Conservation (phyloP, 2,113 vertebrate species). For the Pelecanus crispus region DNA sequence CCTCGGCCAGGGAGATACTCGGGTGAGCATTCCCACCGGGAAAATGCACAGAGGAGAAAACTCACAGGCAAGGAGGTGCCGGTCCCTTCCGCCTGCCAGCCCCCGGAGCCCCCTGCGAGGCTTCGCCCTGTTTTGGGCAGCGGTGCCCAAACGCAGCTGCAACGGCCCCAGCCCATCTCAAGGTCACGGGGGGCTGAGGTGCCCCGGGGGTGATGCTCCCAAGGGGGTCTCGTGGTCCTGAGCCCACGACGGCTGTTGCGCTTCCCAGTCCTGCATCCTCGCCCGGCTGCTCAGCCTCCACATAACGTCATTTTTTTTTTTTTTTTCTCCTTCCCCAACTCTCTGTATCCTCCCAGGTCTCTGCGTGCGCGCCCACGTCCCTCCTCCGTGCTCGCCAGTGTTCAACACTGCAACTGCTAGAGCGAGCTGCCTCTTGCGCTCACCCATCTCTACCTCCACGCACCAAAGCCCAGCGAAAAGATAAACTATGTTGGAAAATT, state of each 20-base stretch:
- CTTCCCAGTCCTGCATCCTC: neutral
- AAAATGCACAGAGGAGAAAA: neutral
- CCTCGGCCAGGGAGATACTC: accelerated
- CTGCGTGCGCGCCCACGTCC: accelerated
- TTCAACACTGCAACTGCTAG: accelerated
- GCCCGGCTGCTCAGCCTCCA: neutral
- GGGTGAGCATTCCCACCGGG: accelerated
- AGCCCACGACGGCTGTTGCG: accelerated
- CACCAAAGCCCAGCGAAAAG: neutral
- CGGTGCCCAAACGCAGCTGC: neutral
- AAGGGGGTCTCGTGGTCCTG: no score
- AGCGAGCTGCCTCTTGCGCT: neutral
- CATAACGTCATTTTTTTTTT: accelerated
- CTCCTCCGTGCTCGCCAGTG: accelerated
- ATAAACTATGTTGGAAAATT: neutral
- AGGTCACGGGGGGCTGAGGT: no score
- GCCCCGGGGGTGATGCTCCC: neutral
- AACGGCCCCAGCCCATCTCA: accelerated
- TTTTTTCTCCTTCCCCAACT: neutral
- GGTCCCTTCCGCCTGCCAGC: neutral
- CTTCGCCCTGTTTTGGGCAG: neutral
- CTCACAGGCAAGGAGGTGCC: neutral
- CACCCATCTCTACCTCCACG: neutral
- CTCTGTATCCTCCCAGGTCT: neutral
- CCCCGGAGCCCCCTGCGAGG: accelerated